Conservation (phyloP, 2,113 vertebrate genomes). For the Gallinago paraguaiae region DNA sequence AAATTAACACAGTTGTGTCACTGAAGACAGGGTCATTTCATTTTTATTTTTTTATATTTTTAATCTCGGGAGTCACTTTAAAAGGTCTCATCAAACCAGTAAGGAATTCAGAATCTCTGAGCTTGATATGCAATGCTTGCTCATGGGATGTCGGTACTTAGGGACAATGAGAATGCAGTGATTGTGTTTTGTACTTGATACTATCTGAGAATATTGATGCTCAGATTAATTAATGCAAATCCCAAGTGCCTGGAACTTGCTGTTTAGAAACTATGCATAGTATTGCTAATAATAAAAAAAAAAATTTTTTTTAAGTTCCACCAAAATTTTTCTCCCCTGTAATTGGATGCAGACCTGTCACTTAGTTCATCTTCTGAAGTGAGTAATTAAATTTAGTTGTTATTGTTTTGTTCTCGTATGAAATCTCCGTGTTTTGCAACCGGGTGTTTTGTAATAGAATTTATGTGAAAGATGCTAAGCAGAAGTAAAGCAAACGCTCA, state of each 20-base stretch:
- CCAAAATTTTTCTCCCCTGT: background rate
- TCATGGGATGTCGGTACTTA: background rate
- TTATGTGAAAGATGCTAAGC: background rate
- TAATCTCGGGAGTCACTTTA: background rate
- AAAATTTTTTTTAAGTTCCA: background rate
- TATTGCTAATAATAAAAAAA: background rate
- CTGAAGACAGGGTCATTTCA: background rate
- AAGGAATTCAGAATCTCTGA: background rate
- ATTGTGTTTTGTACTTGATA: background rate
- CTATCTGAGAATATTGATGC: background rate
- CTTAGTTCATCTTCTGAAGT: conserved; percentile 13
- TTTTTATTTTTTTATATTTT: background rate
- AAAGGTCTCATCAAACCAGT: background rate
- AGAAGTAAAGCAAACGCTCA: background rate
- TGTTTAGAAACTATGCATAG: background rate
- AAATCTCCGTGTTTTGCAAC: conserved; percentile 47
- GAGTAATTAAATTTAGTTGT: background rate
- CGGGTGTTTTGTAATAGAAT: conserved; percentile 26
- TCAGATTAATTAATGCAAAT: conserved; percentile 4
- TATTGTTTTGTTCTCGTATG: background rate
- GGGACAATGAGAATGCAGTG: background rate
- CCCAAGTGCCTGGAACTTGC: background rate
- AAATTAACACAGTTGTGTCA: background rate
- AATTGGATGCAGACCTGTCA: background rate
- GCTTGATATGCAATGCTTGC: background rate